These are phyloP conservation scores for Siniperca knerii DNA, from an alignment of 2,113 vertebrate species.

Conservation along the genomic window DNA sequence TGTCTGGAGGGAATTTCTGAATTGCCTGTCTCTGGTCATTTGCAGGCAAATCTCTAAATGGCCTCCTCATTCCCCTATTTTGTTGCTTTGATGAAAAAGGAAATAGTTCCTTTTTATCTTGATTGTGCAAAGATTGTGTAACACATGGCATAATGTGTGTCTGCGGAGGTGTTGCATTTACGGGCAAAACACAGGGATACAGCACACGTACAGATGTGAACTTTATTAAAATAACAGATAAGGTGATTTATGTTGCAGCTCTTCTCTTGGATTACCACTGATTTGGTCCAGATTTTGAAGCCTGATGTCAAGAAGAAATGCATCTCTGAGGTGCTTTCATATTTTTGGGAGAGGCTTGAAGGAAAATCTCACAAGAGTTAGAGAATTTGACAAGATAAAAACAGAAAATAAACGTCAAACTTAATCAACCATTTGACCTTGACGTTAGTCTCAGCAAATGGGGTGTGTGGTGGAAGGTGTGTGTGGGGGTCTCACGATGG, in stretches of 20 bases:
- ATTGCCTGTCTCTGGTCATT: conserved; percentile 49
- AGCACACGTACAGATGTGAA: not conserved
- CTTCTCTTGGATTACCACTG: not conserved
- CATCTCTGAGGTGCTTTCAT: not conserved
- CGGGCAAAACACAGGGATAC: not conserved
- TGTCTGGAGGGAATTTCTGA: conserved; percentile 46
- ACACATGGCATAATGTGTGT: not conserved
- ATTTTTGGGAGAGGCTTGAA: not conserved
- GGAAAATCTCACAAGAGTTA: not conserved
- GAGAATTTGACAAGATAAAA: conserved; percentile 10
- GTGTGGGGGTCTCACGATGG: not conserved
- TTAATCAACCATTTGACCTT: conserved; percentile 40
- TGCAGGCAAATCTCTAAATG: conserved; percentile 41
- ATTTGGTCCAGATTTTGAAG: conserved; percentile 20
- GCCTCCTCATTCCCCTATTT: conserved; percentile 11
- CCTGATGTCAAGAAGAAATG: not conserved
- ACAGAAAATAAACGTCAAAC: conserved; percentile 21
- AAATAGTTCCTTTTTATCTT: conserved; percentile 31
- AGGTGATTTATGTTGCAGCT: conserved; percentile 24
- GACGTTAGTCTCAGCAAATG: not conserved
- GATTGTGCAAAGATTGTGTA: conserved; percentile 23
- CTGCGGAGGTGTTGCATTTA: not conserved
- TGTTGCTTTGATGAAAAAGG: conserved; percentile 41
- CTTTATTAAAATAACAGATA: not conserved
- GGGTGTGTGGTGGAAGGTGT: not conserved